Evolutionary conservation across 2,888 invertebrate genomes (phyloP).

Genomic region (Troides oblongomaculatus): DNA sequence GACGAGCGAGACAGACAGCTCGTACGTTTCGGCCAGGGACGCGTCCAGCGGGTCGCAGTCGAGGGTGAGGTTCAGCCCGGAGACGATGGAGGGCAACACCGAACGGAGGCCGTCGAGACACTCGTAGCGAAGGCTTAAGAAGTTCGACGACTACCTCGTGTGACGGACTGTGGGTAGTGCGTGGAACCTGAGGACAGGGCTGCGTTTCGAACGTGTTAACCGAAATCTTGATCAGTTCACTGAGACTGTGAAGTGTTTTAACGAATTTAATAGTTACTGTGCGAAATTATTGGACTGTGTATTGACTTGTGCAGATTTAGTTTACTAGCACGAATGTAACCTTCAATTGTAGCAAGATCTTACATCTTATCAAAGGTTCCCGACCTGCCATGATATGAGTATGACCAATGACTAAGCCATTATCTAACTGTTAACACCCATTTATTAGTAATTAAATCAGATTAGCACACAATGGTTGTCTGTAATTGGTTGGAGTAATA

Average conservation of each 20-base stretch:
- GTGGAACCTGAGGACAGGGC: conserved; percentile 20
- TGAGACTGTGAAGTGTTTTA: conserved; percentile 4
- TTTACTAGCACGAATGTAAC: no score
- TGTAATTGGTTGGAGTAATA: no score
- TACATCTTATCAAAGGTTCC: no score
- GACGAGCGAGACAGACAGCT: conserved; percentile 90
- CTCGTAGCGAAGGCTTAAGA: conserved; percentile 75
- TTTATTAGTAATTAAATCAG: no score
- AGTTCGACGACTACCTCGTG: conserved; percentile 76
- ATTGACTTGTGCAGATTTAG: neutral
- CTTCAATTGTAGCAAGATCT: no score
- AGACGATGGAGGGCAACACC: conserved; percentile 78
- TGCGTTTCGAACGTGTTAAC: neutral
- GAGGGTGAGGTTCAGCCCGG: conserved; percentile 89
- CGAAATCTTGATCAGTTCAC: neutral
- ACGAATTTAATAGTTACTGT: conserved; percentile 4
- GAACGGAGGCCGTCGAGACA: conserved; percentile 59
- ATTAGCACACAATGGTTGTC: no score
- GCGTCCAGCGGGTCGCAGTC: conserved; percentile 84
- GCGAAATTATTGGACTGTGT: neutral
- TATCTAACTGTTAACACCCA: no score
- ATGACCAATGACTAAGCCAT: no score
- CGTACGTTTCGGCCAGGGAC: conserved; percentile 92
- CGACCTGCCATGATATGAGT: no score
- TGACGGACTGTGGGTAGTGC: conserved; percentile 44